phyloP scores from a whole-genome alignment of 2,113 vertebrate species.

The Coptodon rendalli region DNA sequence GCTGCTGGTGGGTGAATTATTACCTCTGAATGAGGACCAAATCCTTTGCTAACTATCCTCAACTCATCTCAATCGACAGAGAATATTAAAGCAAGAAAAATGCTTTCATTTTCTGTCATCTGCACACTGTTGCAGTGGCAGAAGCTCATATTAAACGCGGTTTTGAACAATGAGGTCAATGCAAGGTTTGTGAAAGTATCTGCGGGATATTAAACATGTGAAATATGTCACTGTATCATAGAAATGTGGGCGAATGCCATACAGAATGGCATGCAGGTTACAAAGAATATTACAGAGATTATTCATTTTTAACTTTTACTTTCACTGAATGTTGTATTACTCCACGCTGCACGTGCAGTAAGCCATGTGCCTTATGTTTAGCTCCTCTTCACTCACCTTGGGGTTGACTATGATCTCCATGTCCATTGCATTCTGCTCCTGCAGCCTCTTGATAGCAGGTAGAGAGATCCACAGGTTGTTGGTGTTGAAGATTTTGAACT shows the following conservation, averaged over 20 bases:
- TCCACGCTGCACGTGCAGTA: neutral
- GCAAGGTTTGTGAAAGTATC: neutral
- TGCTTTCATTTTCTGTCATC: neutral
- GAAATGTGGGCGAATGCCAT: neutral
- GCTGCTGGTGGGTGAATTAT: neutral
- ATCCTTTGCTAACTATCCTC: neutral
- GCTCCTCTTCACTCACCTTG: slow-evolving; percentile 76
- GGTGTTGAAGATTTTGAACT: slow-evolving; percentile 99
- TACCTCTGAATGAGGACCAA: neutral
- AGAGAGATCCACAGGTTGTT: slow-evolving; percentile 97
- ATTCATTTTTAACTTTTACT: neutral
- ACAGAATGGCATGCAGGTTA: fast-evolving
- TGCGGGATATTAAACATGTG: neutral
- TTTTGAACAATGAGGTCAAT: neutral
- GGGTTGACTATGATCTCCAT: slow-evolving; percentile 98
- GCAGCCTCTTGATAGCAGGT: slow-evolving; percentile 90
- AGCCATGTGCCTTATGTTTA: fast-evolving
- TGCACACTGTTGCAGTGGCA: neutral
- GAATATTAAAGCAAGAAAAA: neutral
- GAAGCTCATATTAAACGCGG: neutral
- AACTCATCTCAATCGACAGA: neutral
- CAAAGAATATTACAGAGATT: neutral
- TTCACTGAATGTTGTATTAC: fast-evolving
- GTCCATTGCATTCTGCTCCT: slow-evolving; percentile 89
- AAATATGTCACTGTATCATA: neutral